Base-by-base conservation (phyloP, 1,140 invertebrate species). In the Batillaria attramentaria region DNA sequence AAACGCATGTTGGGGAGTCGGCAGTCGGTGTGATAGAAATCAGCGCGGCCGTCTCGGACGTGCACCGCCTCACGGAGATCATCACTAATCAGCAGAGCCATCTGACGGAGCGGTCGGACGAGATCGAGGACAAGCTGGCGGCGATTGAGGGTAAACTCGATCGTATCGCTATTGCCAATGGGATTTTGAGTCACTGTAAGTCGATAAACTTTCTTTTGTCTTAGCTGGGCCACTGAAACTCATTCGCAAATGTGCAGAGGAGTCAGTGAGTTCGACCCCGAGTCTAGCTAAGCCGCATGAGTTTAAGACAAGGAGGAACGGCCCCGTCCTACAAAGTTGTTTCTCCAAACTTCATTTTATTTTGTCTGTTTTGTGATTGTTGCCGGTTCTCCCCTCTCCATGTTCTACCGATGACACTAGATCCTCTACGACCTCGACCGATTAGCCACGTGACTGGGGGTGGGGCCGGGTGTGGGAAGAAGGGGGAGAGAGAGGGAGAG, bases 161-260 rank as follows among this genome's bases (percentile, higher is more conserved):
- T 28, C 72, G 79, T 28, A 84, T 83, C 57, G 75, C 84, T 50
- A n/a, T n/a, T n/a, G n/a, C n/a, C n/a, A n/a, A n/a, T n/a, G n/a
- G n/a, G n/a, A 39, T 13, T 33, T 70, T 20, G 8, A 8, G 42
- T 70, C 24, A 16, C 8, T 35, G 68, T 35, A 39, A 8, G 68
- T 70, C 33, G 10, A 8, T 35, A 10, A 35, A 70, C 42, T 5
- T 8, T 33, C 42, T 70, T 5, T 5, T n/a, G 8, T 16, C 6
- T 39, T 8, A 16, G 24, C 24, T 35, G 35, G 13, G 10, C 33
- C 28, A 28, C 24, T 70, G n/a, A n/a, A n/a, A n/a, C 8, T 35
- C n/a, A 16, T 20, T 20, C 35, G 28, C 33, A 35, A 31, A 39
- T 69, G 3, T 8, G 33, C 66, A 39, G 66, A 69, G 3, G 13